Percentiles rank a stretch among this genome's conserved stretches.
Evolutionary conservation across 2,113 vertebrate species (phyloP).

Genomic region (Dolichallabes microphthalmus): DNA sequence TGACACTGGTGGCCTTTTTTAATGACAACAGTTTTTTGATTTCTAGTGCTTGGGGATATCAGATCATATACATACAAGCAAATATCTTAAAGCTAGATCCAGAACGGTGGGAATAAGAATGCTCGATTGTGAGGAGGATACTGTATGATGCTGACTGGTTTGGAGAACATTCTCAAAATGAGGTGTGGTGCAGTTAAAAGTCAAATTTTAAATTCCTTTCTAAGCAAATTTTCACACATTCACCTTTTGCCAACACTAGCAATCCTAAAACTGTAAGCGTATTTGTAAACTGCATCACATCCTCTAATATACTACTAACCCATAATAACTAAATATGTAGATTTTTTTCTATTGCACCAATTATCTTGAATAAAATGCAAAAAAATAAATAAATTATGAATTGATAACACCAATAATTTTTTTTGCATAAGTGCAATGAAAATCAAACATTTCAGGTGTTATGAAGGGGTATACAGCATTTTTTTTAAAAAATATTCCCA

Average conservation of each 20-base stretch:
- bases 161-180: neutral
- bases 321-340: neutral
- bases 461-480: neutral
- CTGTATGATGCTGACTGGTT: neutral
- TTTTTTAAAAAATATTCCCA: slow-evolving; percentile 25
- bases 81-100: neutral
- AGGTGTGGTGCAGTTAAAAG: neutral
- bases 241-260: neutral
- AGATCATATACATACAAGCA: neutral
- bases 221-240: slow-evolving; percentile 5
- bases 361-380: slow-evolving; percentile 19
- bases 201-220: neutral
- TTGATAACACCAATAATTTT: slow-evolving; percentile 28
- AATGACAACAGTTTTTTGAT: neutral
- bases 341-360: slow-evolving; percentile 48
- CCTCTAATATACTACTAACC: neutral
- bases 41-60: slow-evolving; percentile 5
- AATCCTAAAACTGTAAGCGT: slow-evolving; percentile 7
- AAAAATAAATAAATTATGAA: neutral
- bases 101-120: neutral
- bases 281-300: neutral
- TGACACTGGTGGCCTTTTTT: neutral
- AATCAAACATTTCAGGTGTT: neutral
- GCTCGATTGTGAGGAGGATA: neutral
- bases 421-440: neutral